Percentiles rank a stretch among this genome's conserved stretches.
phyloP scores from a whole-genome alignment of 2,113 vertebrate genomes.

The Carassius auratus region DNA sequence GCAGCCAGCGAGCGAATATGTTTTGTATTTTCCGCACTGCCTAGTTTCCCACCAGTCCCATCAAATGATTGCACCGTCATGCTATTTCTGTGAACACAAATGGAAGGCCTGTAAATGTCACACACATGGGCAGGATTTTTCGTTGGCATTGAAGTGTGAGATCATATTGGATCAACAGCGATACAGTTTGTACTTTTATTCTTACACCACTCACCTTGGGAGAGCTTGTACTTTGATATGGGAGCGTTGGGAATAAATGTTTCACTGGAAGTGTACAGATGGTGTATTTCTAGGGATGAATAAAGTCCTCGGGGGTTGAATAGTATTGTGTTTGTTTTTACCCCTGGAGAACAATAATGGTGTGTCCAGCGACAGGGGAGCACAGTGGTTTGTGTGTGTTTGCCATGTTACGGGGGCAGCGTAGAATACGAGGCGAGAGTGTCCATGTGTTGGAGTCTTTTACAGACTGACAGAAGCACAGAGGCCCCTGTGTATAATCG shows the following conservation, averaged over 20 bases:
- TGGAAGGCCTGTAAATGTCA: not conserved
- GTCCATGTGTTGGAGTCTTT: conserved; percentile 58
- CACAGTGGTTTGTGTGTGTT: conserved; percentile 34
- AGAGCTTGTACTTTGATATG: conserved; percentile 8
- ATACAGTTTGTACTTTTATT: not conserved
- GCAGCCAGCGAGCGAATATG: not conserved
- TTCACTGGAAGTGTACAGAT: conserved; percentile 22
- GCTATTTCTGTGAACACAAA: conserved; percentile 14
- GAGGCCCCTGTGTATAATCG: conserved; percentile 43
- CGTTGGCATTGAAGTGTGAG: not conserved
- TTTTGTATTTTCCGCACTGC: conserved; percentile 42
- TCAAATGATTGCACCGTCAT: conserved; percentile 25
- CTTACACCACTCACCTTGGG: not conserved
- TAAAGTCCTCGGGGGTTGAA: conserved; percentile 39
- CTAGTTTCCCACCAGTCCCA: conserved; percentile 34
- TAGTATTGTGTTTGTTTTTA: conserved; percentile 52
- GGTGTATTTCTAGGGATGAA: conserved; percentile 28
- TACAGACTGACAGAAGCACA: conserved; percentile 52
- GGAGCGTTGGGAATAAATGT: conserved; percentile 4
- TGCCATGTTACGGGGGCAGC: conserved; percentile 24
- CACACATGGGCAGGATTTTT: conserved; percentile 11
- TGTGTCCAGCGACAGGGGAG: conserved; percentile 1
- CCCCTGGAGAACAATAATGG: conserved; percentile 54
- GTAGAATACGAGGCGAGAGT: conserved; percentile 31
- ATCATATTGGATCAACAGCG: not conserved